Conservation (phyloP, 2,797 vertebrate species). For the Semotilus atromaculatus region DNA sequence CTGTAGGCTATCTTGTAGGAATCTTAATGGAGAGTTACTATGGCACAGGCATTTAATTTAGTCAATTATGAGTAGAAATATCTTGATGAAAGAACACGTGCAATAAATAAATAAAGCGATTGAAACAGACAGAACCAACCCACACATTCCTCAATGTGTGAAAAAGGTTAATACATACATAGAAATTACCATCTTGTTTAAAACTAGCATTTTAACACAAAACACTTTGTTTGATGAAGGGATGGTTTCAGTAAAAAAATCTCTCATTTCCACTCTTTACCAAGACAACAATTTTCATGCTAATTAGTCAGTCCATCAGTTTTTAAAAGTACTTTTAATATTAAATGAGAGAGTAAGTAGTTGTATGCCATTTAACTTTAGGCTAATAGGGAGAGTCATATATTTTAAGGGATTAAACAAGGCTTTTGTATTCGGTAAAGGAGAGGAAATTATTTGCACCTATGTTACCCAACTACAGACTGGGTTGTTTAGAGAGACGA, state of each 20-base stretch:
- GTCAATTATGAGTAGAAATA: background rate
- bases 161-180: background rate
- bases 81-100: background rate
- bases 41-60: background rate
- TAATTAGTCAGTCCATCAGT: slow-evolving; percentile 14
- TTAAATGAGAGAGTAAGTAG: slow-evolving; percentile 17
- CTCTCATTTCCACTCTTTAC: background rate
- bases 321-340: slow-evolving; percentile 17
- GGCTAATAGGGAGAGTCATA: background rate
- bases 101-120: background rate
- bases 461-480: too few relatives aligned
- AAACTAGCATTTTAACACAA: background rate
- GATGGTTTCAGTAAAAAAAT: background rate
- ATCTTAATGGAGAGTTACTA: background rate
- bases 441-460: background rate
- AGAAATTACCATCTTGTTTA: background rate
- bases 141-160: background rate
- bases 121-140: background rate
- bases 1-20: background rate
- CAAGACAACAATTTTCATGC: background rate
- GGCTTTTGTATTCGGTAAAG: background rate
- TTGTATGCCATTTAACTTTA: slow-evolving; percentile 6
- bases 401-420: background rate
- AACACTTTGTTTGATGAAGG: background rate
- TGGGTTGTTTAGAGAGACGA: background rate